These are phyloP conservation scores for Apis mellifera DNA, from an alignment of 1,140 invertebrate species.

Conservation along the genomic window DNA sequence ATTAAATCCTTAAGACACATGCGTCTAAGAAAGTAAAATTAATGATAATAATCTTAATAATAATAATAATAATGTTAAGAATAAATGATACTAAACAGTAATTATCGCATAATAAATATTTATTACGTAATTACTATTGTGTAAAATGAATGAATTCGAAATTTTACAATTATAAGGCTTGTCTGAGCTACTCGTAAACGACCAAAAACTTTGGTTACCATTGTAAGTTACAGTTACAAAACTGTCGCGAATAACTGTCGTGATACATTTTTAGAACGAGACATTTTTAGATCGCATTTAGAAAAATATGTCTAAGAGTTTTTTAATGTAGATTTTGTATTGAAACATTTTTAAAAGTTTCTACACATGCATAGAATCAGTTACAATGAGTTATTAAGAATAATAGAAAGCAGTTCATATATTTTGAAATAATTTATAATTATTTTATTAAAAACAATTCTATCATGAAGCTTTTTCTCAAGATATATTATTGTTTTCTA, in stretches of 20 bases:
- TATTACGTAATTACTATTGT: constrained; percentile 46
- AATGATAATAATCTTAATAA: constrained; percentile 45
- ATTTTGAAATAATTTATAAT: constrained; percentile 7
- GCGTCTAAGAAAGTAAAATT: constrained; percentile 41
- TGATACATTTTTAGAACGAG: constrained; percentile 22
- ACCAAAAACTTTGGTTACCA: constrained; percentile 36
- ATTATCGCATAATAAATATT: constrained; percentile 54
- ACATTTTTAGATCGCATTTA: constrained; percentile 24
- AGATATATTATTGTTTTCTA: background rate
- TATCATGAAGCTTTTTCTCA: background rate
- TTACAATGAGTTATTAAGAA: constrained; percentile 15
- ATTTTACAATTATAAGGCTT: constrained; percentile 45
- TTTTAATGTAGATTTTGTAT: constrained; percentile 59
- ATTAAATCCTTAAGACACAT: background rate
- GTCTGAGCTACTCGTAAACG: constrained; percentile 21
- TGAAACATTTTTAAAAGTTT: constrained; percentile 48
- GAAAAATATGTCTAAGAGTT: constrained; percentile 27
- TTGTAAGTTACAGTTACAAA: constrained; percentile 12
- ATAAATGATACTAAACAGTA: constrained; percentile 32
- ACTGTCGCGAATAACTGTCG: constrained; percentile 4
- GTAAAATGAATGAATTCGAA: constrained; percentile 16
- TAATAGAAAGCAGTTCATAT: background rate
- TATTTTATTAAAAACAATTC: background rate
- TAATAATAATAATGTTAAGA: constrained; percentile 51
- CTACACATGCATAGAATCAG: background rate